A percentile compares a stretch with the other conserved stretches of the same genome.
Conservation (phyloP, 1,140 invertebrate genomes). For the Zaprionus africanus region DNA sequence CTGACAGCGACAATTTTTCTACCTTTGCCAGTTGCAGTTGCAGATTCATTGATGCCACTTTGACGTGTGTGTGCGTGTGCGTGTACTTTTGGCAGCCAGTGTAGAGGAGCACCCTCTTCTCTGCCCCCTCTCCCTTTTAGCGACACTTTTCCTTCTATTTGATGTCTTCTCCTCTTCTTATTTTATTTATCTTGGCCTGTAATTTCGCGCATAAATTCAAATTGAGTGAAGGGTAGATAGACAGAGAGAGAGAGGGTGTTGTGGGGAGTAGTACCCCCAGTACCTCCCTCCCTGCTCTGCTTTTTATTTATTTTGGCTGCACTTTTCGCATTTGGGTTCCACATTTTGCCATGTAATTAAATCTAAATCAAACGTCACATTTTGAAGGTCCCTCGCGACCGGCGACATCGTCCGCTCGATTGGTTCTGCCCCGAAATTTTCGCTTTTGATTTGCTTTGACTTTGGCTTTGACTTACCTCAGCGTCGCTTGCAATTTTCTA, state of each 20-base stretch:
- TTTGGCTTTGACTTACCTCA: slow-evolving; percentile 62
- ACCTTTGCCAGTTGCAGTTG: slow-evolving; percentile 44
- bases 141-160: slow-evolving; percentile 67
- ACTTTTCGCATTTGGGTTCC: slow-evolving; percentile 39
- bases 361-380: slow-evolving; percentile 82
- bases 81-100: slow-evolving; percentile 64
- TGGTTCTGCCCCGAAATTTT: slow-evolving; percentile 64
- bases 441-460: slow-evolving; percentile 45
- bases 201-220: slow-evolving; percentile 80
- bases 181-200: slow-evolving; percentile 68
- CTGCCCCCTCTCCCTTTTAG: neutral
- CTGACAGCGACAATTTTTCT: slow-evolving; percentile 76
- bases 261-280: neutral
- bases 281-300: neutral
- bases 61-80: slow-evolving; percentile 31
- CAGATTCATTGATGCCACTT: slow-evolving; percentile 79
- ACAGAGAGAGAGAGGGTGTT: neutral
- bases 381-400: slow-evolving; percentile 66
- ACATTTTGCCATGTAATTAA: slow-evolving; percentile 76
- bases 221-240: neutral
- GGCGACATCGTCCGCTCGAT: slow-evolving; percentile 67
- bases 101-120: slow-evolving; percentile 48
- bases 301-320: slow-evolving; percentile 62
- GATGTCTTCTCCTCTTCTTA: slow-evolving; percentile 64
- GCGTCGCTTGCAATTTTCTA: slow-evolving; percentile 43